Evolutionary conservation across 2,113 vertebrate species (phyloP).

Genomic region (Elachura formosa): DNA sequence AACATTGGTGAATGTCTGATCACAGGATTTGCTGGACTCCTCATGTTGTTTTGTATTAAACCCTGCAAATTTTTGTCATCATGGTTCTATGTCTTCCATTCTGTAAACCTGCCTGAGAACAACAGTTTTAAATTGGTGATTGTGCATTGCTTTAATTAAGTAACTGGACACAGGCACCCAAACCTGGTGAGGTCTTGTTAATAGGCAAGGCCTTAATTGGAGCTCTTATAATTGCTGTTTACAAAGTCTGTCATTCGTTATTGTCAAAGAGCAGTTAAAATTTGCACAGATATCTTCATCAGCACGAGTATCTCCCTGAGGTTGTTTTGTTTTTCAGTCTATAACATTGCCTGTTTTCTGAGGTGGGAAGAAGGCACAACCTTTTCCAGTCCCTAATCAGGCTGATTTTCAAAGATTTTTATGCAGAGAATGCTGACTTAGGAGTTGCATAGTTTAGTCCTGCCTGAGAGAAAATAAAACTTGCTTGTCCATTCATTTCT

Average conservation of each 20-base stretch:
- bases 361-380: not conserved
- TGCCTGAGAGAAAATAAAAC: not conserved
- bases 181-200: not conserved
- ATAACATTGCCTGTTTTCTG: not conserved
- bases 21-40: not conserved
- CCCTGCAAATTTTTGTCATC: not conserved
- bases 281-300: not conserved
- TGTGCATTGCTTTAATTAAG: not conserved
- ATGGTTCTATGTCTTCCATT: not conserved
- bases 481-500: not conserved
- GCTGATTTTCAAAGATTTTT: not conserved
- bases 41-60: fast-evolving
- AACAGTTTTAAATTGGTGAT: not conserved
- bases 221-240: constrained; percentile 34
- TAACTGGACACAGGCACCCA: not conserved
- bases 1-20: not conserved
- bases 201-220: not conserved
- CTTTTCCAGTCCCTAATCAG: not conserved
- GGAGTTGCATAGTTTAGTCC: not conserved
- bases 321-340: not conserved
- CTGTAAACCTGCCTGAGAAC: not conserved
- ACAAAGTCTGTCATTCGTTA: not conserved
- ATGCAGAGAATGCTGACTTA: not conserved
- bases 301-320: not conserved
- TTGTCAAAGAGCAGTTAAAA: not conserved